phyloP scores from a whole-genome alignment of 2,888 invertebrate genomes.

The Linyphia triangularis region DNA sequence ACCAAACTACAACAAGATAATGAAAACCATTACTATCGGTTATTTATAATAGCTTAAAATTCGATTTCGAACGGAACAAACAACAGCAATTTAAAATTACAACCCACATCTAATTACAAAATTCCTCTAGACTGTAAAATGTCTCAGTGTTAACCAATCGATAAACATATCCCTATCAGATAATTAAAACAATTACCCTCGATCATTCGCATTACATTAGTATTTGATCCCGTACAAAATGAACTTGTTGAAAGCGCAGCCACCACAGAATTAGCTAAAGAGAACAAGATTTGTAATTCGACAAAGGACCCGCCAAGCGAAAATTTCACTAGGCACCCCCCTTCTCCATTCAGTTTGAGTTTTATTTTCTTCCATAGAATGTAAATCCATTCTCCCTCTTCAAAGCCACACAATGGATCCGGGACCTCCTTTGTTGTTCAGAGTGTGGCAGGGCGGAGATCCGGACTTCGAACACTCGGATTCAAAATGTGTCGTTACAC shows the following conservation, averaged over 20 bases:
- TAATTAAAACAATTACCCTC: too few relatives aligned
- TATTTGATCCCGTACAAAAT: neutral
- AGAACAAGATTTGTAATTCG: too few relatives aligned
- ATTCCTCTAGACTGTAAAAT: too few relatives aligned
- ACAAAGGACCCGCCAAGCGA: neutral
- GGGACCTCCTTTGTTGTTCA: neutral
- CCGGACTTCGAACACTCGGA: neutral
- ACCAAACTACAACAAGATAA: too few relatives aligned
- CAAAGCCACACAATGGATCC: neutral
- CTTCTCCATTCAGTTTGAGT: neutral
- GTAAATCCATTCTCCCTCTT: neutral
- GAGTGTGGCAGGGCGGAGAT: neutral
- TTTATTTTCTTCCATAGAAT: neutral
- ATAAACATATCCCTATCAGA: too few relatives aligned
- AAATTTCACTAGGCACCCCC: neutral
- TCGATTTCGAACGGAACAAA: too few relatives aligned
- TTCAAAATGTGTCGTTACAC: conserved; percentile 16
- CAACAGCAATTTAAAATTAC: too few relatives aligned
- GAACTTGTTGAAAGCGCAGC: neutral
- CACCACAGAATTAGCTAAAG: neutral
- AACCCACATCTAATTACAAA: too few relatives aligned
- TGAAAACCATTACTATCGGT: too few relatives aligned
- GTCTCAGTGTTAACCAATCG: too few relatives aligned
- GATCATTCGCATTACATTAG: too few relatives aligned
- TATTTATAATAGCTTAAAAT: too few relatives aligned